These are phyloP conservation scores for Saguinus imperator DNA, from an alignment of 2,113 vertebrate genomes.

Conservation along the genomic window DNA sequence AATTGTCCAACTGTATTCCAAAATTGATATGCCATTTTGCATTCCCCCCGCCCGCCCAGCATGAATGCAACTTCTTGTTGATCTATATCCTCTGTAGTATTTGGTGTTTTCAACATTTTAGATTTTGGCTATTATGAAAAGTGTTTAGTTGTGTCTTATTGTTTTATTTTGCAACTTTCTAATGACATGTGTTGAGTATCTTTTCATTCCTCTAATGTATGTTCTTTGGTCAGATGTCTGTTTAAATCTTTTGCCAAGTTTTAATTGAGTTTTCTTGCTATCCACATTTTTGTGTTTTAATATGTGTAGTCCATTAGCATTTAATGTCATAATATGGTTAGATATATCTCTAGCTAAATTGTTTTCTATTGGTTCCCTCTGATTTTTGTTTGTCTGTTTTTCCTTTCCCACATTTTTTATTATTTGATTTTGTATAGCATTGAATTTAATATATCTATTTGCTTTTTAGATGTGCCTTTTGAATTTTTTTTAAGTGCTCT, in stretches of 20 bases:
- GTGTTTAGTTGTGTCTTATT: not conserved
- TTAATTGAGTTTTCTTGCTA: not conserved
- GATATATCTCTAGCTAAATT: not conserved
- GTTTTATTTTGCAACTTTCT: not conserved
- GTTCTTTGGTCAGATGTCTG: not conserved
- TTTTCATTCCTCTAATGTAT: not conserved
- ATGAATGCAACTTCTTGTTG: not conserved
- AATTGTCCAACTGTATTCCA: not conserved
- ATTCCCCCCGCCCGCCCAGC: too few species aligned
- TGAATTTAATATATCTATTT: not conserved
- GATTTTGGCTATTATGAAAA: not conserved
- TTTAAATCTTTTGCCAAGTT: not conserved
- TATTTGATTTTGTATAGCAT: not conserved
- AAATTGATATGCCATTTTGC: not conserved
- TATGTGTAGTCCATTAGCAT: not conserved
- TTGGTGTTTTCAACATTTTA: not conserved
- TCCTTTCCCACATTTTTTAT: not conserved
- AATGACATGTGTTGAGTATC: not conserved
- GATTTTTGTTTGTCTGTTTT: not conserved
- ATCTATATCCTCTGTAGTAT: not conserved
- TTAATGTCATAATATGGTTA: not conserved
- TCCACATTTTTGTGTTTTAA: not conserved
- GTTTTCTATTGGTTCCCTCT: not conserved
- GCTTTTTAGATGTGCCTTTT: not conserved
- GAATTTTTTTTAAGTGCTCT: not conserved